phyloP scores from a whole-genome alignment of 23 tunicate species.

The Oikopleura albicans region DNA sequence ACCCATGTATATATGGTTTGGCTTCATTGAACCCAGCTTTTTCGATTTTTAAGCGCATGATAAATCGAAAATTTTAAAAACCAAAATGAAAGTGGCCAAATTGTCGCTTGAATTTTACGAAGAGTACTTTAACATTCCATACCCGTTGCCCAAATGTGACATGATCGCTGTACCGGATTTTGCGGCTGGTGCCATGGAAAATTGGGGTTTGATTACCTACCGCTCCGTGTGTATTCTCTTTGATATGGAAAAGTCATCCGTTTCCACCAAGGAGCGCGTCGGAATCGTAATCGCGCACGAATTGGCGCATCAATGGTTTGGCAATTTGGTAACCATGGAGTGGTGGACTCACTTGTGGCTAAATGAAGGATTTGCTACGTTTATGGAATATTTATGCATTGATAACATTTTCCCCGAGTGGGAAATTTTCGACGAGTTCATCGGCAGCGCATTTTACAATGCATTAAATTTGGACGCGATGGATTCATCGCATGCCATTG shows the following conservation, averaged over 20 bases:
- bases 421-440: conserved; percentile 79
- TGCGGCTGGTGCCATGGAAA: conserved; percentile 92
- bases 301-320: conserved; percentile 99
- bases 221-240: conserved; percentile 25
- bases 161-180: conserved; percentile 88
- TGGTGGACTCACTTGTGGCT: conserved; percentile 99
- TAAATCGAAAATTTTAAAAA: too few relatives aligned
- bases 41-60: too few relatives aligned
- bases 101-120: conserved; percentile 49
- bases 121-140: conserved; percentile 75
- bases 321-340: conserved; percentile 99
- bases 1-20: too few relatives aligned
- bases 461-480: conserved; percentile 79
- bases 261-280: conserved; percentile 29
- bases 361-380: conserved; percentile 92
- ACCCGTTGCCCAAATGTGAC: conserved; percentile 82
- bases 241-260: background rate
- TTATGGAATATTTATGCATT: conserved; percentile 84
- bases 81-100: conserved; percentile 52
- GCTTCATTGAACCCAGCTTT: too few relatives aligned
- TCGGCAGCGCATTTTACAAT: conserved; percentile 23
- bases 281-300: conserved; percentile 86
- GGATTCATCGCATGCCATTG: conserved; percentile 94
- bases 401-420: conserved; percentile 73
- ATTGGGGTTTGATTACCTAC: conserved; percentile 96